Conservation (phyloP, 2,888 invertebrate genomes). For the Glaucopsyche alexis region DNA sequence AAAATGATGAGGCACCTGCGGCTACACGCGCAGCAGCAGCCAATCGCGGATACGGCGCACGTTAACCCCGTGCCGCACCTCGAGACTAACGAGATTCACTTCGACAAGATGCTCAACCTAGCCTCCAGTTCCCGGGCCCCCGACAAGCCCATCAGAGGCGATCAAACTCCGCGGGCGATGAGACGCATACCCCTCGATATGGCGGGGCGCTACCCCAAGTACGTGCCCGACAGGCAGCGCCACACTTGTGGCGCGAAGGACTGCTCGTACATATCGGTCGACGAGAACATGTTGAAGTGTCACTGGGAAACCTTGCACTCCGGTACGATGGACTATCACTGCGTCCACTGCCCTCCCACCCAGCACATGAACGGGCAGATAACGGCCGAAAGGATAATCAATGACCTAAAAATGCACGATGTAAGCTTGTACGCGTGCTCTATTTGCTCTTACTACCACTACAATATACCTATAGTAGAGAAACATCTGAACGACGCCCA, state of each 20-base stretch:
- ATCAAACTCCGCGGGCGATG: constrained; percentile 36
- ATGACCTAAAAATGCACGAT: constrained; percentile 89
- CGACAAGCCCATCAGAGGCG: constrained; percentile 46
- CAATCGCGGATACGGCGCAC: constrained; percentile 84
- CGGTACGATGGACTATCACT: constrained; percentile 80
- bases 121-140: constrained; percentile 83
- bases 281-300: constrained; percentile 84
- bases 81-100: constrained; percentile 88
- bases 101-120: constrained; percentile 91
- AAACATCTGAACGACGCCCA: constrained; percentile 84
- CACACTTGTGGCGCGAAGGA: constrained; percentile 85
- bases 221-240: constrained; percentile 77
- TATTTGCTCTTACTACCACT: constrained; percentile 83
- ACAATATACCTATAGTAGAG: constrained; percentile 82
- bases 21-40: constrained; percentile 82
- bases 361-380: constrained; percentile 73
- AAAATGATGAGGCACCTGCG: constrained; percentile 87
- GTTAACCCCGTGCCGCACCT: constrained; percentile 91
- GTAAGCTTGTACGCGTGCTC: constrained; percentile 85
- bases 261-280: constrained; percentile 86
- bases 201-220: constrained; percentile 63
- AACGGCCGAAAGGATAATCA: constrained; percentile 81
- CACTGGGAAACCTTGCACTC: constrained; percentile 87
- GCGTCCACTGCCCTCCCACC: constrained; percentile 85
- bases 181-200: constrained; percentile 47